phyloP scores from a whole-genome alignment of 2,797 vertebrate genomes.

The Micrastur ruficollis region DNA sequence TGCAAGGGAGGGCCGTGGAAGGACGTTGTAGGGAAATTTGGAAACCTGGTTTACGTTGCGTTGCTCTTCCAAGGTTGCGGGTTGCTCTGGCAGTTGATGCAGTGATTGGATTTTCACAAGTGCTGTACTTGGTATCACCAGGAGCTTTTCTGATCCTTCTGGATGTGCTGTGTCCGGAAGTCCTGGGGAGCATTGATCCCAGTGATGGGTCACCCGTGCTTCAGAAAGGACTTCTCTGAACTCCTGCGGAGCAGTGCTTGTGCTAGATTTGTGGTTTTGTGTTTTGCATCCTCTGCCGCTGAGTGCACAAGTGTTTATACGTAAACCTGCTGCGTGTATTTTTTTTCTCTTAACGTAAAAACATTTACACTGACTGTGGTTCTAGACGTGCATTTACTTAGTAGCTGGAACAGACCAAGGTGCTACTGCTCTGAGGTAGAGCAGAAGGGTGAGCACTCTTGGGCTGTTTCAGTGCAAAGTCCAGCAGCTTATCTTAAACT shows the following conservation, averaged over 20 bases:
- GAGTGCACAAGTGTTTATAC: accelerated
- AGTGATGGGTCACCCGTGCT: not conserved
- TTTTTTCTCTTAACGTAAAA: not conserved
- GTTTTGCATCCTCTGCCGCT: not conserved
- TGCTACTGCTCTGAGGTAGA: not conserved
- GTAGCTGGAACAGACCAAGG: not conserved
- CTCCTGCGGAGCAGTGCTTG: not conserved
- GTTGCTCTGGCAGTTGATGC: not conserved
- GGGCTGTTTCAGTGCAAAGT: not conserved
- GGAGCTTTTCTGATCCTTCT: not conserved
- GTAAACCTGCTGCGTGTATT: not conserved
- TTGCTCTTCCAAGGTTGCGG: accelerated
- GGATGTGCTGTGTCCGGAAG: too few species aligned
- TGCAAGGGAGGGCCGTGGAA: not conserved
- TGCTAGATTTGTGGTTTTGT: accelerated
- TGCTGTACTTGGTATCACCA: not conserved
- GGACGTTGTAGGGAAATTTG: not conserved
- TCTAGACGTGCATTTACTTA: accelerated
- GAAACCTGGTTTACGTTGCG: not conserved
- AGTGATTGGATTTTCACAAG: not conserved
- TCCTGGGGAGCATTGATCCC: not conserved
- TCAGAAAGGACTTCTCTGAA: not conserved
- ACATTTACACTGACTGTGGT: not conserved
- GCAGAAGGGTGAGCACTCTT: not conserved
- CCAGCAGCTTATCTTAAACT: not conserved